Evolutionary conservation across 2,888 invertebrate genomes (phyloP).

Genomic region (Dryobota labecula): DNA sequence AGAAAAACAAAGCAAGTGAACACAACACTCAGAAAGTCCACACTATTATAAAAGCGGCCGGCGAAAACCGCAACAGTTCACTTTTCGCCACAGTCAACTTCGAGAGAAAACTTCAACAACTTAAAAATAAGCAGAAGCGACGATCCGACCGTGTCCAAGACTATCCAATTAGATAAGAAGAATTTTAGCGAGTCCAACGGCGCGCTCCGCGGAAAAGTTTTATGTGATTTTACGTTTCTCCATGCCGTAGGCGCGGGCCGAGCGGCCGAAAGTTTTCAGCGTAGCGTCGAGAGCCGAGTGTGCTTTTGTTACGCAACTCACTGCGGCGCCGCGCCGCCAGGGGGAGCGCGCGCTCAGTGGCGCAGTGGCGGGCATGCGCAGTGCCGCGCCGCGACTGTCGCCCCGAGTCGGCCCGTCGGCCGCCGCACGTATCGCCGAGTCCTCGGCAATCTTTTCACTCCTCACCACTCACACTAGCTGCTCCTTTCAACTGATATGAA

Average conservation of each 20-base stretch:
- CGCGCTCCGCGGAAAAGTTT: slow-evolving; percentile 87
- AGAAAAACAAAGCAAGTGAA: slow-evolving; percentile 87
- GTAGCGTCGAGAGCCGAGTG: slow-evolving; percentile 86
- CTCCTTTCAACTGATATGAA: slow-evolving; percentile 56
- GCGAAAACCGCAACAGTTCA: slow-evolving; percentile 81
- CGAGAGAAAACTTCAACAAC: slow-evolving; percentile 77
- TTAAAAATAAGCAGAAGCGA: slow-evolving; percentile 76
- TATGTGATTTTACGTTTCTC: slow-evolving; percentile 82
- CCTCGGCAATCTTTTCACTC: slow-evolving; percentile 76
- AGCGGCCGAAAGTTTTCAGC: slow-evolving; percentile 87
- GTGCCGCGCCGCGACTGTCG: slow-evolving; percentile 65
- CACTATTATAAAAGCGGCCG: slow-evolving; percentile 80
- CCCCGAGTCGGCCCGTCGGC: slow-evolving; percentile 48
- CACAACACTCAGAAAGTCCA: slow-evolving; percentile 83
- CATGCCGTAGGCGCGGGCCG: slow-evolving; percentile 83
- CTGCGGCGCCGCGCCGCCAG: slow-evolving; percentile 88
- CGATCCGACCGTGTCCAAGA: slow-evolving; percentile 61
- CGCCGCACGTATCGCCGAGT: slow-evolving; percentile 49
- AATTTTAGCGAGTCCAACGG: slow-evolving; percentile 67
- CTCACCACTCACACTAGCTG: slow-evolving; percentile 70
- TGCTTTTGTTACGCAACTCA: slow-evolving; percentile 90
- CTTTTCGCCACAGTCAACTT: slow-evolving; percentile 81
- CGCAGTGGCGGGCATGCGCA: slow-evolving; percentile 90
- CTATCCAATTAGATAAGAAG: slow-evolving; percentile 57
- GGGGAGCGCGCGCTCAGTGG: slow-evolving; percentile 88